Evolutionary conservation across 2,797 vertebrate genomes (phyloP).

Genomic region (Glossophaga mutica): DNA sequence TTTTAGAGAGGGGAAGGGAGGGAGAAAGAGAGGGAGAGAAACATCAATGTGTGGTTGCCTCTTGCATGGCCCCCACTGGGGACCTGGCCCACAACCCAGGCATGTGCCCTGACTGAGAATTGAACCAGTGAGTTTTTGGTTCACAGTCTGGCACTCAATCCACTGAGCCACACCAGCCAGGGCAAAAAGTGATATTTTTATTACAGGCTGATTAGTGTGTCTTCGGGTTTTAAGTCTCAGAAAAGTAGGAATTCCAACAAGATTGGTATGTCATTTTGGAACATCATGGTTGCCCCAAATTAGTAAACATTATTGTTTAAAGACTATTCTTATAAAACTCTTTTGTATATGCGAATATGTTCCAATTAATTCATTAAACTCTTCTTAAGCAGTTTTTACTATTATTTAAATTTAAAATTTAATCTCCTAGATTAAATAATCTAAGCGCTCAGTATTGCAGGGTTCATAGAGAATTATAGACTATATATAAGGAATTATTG

Average conservation of each 20-base stretch:
- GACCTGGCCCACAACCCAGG: too few species aligned
- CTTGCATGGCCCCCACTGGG: too few species aligned
- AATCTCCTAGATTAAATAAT: not conserved
- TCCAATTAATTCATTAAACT: not conserved
- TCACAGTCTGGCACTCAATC: too few species aligned
- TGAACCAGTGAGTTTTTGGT: too few species aligned
- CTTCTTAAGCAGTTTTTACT: conserved; percentile 17
- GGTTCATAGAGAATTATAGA: conserved; percentile 6
- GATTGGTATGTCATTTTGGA: not conserved
- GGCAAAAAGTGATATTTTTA: not conserved
- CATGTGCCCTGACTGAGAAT: too few species aligned
- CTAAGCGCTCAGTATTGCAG: conserved; percentile 19
- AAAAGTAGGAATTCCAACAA: not conserved
- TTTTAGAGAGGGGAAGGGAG: too few species aligned
- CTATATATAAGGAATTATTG: not conserved
- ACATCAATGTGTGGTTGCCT: too few species aligned
- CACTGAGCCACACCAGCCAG: too few species aligned
- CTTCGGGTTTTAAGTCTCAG: conserved; percentile 4
- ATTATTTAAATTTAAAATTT: conserved; percentile 32
- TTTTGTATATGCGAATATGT: not conserved
- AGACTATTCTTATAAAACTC: not conserved
- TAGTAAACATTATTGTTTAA: conserved; percentile 15
- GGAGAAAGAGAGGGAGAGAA: too few species aligned
- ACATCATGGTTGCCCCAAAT: not conserved
- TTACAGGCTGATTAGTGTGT: not conserved